phyloP scores from a whole-genome alignment of 2,113 vertebrate species.

The Mustelus asterias region DNA sequence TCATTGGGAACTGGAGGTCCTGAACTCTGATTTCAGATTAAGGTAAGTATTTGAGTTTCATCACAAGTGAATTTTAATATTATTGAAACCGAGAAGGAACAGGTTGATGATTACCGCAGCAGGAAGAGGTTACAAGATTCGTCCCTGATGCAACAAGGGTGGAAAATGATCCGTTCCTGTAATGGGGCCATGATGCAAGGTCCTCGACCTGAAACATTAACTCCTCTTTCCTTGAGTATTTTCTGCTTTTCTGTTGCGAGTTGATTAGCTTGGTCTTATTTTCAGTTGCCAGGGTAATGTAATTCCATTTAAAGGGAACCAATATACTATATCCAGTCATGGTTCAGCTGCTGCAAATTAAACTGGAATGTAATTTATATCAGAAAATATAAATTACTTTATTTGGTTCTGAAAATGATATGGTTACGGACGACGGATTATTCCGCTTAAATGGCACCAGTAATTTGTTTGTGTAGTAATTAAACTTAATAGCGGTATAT shows the following conservation, averaged over 20 bases:
- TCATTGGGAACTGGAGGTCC: too few relatives aligned
- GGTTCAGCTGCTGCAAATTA: neutral
- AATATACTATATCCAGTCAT: neutral
- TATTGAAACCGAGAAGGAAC: neutral
- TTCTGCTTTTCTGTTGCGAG: neutral
- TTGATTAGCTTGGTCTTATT: neutral
- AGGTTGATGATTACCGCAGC: neutral
- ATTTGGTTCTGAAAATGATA: conserved; percentile 1
- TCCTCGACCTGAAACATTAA: neutral
- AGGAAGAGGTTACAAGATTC: neutral
- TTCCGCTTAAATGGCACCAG: neutral
- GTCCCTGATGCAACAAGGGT: neutral
- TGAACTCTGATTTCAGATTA: too few relatives aligned
- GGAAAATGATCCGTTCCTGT: too few relatives aligned
- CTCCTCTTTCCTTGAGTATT: neutral
- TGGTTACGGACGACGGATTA: neutral
- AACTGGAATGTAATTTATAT: neutral
- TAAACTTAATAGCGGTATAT: neutral
- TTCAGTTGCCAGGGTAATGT: neutral
- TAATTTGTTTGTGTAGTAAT: neutral
- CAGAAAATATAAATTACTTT: neutral
- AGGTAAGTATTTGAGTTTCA: too few relatives aligned
- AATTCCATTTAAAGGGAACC: neutral
- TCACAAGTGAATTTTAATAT: neutral
- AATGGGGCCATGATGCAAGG: neutral